A percentile compares a stretch with the other conserved stretches of the same genome.
These are phyloP conservation scores for Semicossyphus pulcher DNA, from an alignment of 2,113 vertebrate genomes.

Conservation along the genomic window DNA sequence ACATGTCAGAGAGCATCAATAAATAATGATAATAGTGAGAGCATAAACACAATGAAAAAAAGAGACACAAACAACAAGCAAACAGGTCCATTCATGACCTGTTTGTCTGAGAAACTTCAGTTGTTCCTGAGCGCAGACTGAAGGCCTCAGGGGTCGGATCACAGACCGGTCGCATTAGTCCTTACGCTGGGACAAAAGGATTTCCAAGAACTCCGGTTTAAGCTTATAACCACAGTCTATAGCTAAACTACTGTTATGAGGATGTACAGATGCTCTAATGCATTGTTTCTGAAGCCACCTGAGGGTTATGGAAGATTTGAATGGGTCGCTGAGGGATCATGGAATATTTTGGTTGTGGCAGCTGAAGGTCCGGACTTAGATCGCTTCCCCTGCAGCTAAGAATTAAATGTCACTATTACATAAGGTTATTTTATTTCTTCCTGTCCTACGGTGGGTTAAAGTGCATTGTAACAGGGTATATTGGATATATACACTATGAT, in stretches of 20 bases:
- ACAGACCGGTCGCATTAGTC: constrained; percentile 21
- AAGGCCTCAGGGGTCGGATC: constrained; percentile 26
- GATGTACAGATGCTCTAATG: constrained; percentile 32
- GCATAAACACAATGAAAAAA: no score
- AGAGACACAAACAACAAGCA: neutral
- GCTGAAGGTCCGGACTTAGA: neutral
- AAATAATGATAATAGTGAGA: constrained; percentile 10
- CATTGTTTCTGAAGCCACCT: constrained; percentile 37
- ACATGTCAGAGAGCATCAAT: constrained; percentile 8
- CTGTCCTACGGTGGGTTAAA: neutral
- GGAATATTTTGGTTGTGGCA: constrained; percentile 1
- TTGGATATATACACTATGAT: neutral
- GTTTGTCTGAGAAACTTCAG: constrained; percentile 29
- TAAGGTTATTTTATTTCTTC: neutral
- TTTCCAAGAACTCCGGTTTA: constrained; percentile 57
- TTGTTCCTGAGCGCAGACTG: constrained; percentile 10
- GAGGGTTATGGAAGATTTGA: constrained; percentile 1
- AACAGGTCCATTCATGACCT: accelerated
- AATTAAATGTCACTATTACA: neutral
- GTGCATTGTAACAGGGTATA: neutral
- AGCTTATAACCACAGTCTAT: constrained; percentile 58
- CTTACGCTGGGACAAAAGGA: constrained; percentile 39
- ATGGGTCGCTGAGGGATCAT: neutral
- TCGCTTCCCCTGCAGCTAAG: neutral
- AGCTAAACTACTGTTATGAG: constrained; percentile 59